Evolutionary conservation across 2,888 invertebrate genomes (phyloP).

Genomic region (Venusia cambrica): DNA sequence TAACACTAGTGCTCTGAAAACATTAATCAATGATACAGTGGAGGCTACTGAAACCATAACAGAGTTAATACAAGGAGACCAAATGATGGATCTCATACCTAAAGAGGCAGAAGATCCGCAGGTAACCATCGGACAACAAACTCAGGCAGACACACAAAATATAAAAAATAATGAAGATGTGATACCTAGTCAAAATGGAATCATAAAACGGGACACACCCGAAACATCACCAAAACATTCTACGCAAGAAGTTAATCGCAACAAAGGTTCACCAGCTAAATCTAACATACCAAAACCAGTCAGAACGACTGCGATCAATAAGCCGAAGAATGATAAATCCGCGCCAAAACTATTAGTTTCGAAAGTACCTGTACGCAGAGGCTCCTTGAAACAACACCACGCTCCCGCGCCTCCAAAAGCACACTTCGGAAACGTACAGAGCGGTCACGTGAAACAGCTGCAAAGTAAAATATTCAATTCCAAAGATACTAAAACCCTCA

Average conservation of each 20-base stretch:
- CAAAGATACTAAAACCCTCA: constrained; percentile 40
- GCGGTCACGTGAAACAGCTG: constrained; percentile 71
- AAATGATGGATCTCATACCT: not conserved
- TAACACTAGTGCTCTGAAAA: not conserved
- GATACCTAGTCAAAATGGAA: constrained; percentile 8
- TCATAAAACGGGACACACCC: constrained; percentile 12
- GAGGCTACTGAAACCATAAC: not conserved
- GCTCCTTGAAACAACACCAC: constrained; percentile 62
- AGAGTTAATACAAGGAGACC: not conserved
- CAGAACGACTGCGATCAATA: constrained; percentile 49
- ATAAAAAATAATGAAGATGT: not conserved
- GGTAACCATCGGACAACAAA: constrained; percentile 2
- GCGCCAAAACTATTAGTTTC: constrained; percentile 58
- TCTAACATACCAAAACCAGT: constrained; percentile 71
- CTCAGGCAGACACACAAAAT: not conserved
- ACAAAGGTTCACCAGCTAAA: constrained; percentile 36
- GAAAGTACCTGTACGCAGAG: constrained; percentile 65
- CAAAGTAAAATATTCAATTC: constrained; percentile 65
- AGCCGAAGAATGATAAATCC: constrained; percentile 57
- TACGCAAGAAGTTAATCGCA: constrained; percentile 26
- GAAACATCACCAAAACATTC: constrained; percentile 23
- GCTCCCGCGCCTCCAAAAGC: constrained; percentile 71
- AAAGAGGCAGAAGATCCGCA: not conserved
- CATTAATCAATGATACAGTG: not conserved
- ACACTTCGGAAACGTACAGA: constrained; percentile 70